A percentile compares a stretch with the other conserved stretches of the same genome.
phyloP scores from a whole-genome alignment of 1,140 invertebrate species.

The Pseudomyrmex dendroicus region DNA sequence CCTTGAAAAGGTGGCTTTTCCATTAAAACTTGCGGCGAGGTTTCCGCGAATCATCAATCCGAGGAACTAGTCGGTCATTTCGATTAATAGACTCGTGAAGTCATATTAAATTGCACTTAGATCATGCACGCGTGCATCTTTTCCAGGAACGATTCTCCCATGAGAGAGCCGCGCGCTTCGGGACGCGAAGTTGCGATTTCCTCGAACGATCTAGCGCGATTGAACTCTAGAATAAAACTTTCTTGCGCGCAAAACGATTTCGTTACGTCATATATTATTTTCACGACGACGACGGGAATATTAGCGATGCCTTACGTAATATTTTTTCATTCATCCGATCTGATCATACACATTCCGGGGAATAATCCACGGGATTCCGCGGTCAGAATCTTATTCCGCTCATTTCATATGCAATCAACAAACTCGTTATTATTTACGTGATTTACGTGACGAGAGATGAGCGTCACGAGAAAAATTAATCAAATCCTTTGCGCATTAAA shows the following conservation, averaged over 20 bases:
- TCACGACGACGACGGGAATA: not conserved
- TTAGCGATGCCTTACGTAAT: constrained; percentile 7
- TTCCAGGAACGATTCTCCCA: constrained; percentile 36
- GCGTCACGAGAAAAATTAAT: not conserved
- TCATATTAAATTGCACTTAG: constrained; percentile 48
- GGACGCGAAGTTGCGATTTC: not conserved
- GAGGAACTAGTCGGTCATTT: constrained; percentile 45
- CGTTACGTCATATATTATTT: constrained; percentile 8
- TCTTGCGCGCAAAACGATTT: not conserved
- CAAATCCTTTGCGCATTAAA: not conserved
- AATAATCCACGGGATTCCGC: constrained; percentile 17
- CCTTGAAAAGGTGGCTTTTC: constrained; percentile 58
- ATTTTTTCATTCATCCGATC: not conserved
- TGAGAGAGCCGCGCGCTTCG: not conserved
- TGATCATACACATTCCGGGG: not conserved
- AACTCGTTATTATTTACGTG: not conserved
- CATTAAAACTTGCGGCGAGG: constrained; percentile 27
- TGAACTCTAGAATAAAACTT: constrained; percentile 30
- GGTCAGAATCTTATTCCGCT: not conserved
- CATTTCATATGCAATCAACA: constrained; percentile 7
- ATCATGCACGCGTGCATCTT: constrained; percentile 29
- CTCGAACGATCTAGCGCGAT: constrained; percentile 33
- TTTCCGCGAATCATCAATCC: constrained; percentile 48
- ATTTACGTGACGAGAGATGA: not conserved
- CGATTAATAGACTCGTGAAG: constrained; percentile 60